Evolutionary conservation across 2,113 vertebrate genomes (phyloP).

Genomic region (Bambusicola thoracicus): DNA sequence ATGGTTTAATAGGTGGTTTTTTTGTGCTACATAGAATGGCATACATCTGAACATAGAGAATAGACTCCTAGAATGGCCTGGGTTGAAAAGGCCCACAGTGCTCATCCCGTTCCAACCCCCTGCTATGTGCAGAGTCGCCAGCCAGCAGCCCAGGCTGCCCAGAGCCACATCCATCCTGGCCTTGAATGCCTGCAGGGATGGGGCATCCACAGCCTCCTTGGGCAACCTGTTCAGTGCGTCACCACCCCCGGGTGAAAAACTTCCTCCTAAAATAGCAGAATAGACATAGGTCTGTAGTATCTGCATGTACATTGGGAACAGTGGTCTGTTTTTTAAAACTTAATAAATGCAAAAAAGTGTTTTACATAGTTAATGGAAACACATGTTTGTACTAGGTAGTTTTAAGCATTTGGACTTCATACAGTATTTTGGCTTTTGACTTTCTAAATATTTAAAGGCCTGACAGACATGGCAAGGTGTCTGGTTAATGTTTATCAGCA

Average conservation of each 20-base stretch:
- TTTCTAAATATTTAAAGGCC: constrained; percentile 42
- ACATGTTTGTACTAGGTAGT: background rate
- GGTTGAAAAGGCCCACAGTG: too few species aligned
- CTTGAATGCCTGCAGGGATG: too few species aligned
- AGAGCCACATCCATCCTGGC: too few species aligned
- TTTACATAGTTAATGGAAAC: background rate
- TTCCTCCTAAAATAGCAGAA: too few species aligned
- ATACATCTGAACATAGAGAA: background rate
- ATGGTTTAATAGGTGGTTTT: background rate
- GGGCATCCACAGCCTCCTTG: too few species aligned
- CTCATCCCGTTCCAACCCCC: too few species aligned
- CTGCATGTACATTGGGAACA: background rate
- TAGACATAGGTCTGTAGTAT: background rate
- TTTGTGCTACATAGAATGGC: background rate
- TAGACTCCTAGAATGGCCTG: too few species aligned
- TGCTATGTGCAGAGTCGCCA: too few species aligned
- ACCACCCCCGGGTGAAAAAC: too few species aligned
- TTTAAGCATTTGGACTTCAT: background rate
- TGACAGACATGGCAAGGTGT: constrained; percentile 13
- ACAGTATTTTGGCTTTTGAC: constrained; percentile 6
- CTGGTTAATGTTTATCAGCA: constrained; percentile 49
- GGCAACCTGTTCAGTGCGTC: too few species aligned
- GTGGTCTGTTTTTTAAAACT: background rate
- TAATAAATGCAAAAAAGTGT: background rate
- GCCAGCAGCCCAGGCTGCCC: too few species aligned